Evolutionary conservation across 2,888 invertebrate species (phyloP).

Genomic region (Drosophila testacea): DNA sequence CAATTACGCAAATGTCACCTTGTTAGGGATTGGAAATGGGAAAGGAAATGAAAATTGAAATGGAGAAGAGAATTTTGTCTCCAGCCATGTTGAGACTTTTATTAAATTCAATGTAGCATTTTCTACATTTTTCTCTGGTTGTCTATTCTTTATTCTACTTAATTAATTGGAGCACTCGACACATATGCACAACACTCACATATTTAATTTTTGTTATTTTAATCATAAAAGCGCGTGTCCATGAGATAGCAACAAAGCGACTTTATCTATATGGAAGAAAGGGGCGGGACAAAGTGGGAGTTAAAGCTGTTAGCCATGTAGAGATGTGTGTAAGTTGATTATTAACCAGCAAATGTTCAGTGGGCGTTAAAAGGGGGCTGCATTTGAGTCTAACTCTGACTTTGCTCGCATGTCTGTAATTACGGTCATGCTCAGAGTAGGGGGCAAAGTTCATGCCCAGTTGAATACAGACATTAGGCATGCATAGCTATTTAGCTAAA

Average conservation of each 20-base stretch:
- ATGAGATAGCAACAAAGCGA: conserved; percentile 53
- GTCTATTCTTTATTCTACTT: conserved; percentile 60
- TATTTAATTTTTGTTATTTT: conserved; percentile 58
- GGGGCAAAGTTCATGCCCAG: conserved; percentile 61
- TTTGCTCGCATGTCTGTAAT: conserved; percentile 70
- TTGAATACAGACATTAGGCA: conserved; percentile 76
- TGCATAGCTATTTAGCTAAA: conserved; percentile 71
- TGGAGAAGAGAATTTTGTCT: conserved; percentile 22
- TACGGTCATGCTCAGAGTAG: conserved; percentile 55
- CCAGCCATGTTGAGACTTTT: conserved; percentile 21
- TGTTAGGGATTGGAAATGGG: conserved; percentile 6
- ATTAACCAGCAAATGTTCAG: conserved; percentile 59
- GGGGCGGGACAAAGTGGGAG: not conserved
- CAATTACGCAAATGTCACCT: conserved; percentile 19
- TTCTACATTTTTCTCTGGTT: conserved; percentile 19
- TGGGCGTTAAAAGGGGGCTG: conserved; percentile 11
- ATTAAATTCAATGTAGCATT: conserved; percentile 67
- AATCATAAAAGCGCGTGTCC: conserved; percentile 71
- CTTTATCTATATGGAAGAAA: conserved; percentile 44
- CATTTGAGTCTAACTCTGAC: not conserved
- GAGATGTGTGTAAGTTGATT: conserved; percentile 73
- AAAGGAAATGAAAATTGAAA: not conserved
- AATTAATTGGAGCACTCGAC: conserved; percentile 70
- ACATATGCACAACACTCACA: conserved; percentile 5
- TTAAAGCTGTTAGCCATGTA: conserved; percentile 23